A percentile compares a stretch with the other conserved stretches of the same genome.
These are phyloP conservation scores for Potamarius usumacintae DNA, from an alignment of 2,113 vertebrate genomes.

Conservation along the genomic window DNA sequence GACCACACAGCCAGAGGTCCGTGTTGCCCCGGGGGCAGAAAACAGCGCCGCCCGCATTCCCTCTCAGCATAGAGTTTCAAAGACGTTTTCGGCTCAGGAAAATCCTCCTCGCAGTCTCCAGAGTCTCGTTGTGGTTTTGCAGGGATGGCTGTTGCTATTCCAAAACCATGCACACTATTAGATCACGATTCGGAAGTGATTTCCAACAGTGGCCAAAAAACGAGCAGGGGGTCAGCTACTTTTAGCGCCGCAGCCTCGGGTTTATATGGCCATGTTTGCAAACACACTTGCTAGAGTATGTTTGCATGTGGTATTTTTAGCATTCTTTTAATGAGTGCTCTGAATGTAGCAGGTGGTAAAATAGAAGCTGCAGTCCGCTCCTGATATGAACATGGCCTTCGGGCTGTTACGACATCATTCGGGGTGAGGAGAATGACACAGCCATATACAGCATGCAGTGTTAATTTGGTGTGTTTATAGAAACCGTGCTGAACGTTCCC, in stretches of 20 bases:
- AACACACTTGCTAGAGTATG: conserved; percentile 38
- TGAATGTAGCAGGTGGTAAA: conserved; percentile 42
- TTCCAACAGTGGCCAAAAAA: conserved; percentile 18
- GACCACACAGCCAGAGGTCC: conserved; percentile 22
- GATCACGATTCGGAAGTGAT: conserved; percentile 39
- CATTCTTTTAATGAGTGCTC: conserved; percentile 26
- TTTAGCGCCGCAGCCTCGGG: conserved; percentile 20
- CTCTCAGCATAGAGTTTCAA: conserved; percentile 38
- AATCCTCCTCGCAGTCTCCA: conserved; percentile 32
- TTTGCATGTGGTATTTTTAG: conserved; percentile 38
- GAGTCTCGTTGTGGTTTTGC: conserved; percentile 29
- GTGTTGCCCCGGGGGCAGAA: conserved; percentile 35
- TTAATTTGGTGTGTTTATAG: conserved; percentile 25
- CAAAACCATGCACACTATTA: conserved; percentile 15
- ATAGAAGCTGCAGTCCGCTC: conserved; percentile 34
- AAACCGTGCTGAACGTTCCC: conserved; percentile 6
- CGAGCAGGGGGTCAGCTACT: conserved; percentile 25
- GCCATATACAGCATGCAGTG: conserved; percentile 34
- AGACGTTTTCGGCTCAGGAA: conserved; percentile 40
- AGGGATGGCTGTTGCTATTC: conserved; percentile 23
- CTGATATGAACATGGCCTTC: conserved; percentile 51
- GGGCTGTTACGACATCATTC: conserved; percentile 11
- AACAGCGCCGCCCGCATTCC: conserved; percentile 6
- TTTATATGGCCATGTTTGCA: conserved; percentile 55
- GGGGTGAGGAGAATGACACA: conserved; percentile 21